A percentile compares a stretch with the other conserved stretches of the same genome.
These are phyloP conservation scores for Phyllotis vaccarum DNA, from an alignment of 2,797 vertebrate species.

Conservation along the genomic window DNA sequence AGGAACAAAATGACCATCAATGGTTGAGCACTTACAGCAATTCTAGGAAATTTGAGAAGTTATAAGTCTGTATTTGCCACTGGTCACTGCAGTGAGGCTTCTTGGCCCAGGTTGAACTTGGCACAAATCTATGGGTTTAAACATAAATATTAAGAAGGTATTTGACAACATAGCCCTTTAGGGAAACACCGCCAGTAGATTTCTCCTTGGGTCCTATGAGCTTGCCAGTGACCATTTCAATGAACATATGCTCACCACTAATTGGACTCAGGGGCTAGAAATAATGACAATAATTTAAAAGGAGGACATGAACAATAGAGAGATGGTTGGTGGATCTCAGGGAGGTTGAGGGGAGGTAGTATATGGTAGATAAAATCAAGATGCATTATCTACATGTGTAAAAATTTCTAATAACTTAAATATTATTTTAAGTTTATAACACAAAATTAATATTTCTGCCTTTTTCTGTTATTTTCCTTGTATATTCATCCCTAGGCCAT, in stretches of 20 bases:
- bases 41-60: not conserved
- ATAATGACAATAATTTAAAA: not conserved
- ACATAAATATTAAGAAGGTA: not conserved
- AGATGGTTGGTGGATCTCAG: not conserved
- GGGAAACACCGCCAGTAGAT: not conserved
- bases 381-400: not conserved
- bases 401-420: not conserved
- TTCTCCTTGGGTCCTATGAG: not conserved
- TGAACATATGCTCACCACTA: not conserved
- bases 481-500: not conserved
- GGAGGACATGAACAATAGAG: not conserved
- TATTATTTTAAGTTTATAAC: not conserved
- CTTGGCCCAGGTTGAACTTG: not conserved
- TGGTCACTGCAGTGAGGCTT: not conserved
- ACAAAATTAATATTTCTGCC: not conserved
- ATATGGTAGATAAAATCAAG: not conserved
- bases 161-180: not conserved
- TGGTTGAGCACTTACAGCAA: not conserved
- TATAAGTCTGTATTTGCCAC: not conserved
- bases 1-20: not conserved
- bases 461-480: not conserved
- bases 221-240: not conserved
- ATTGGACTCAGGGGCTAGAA: not conserved
- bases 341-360: no score
- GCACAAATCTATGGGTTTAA: not conserved